Conservation (phyloP, 2,888 invertebrate species). For the Nasonovia ribisnigri region DNA sequence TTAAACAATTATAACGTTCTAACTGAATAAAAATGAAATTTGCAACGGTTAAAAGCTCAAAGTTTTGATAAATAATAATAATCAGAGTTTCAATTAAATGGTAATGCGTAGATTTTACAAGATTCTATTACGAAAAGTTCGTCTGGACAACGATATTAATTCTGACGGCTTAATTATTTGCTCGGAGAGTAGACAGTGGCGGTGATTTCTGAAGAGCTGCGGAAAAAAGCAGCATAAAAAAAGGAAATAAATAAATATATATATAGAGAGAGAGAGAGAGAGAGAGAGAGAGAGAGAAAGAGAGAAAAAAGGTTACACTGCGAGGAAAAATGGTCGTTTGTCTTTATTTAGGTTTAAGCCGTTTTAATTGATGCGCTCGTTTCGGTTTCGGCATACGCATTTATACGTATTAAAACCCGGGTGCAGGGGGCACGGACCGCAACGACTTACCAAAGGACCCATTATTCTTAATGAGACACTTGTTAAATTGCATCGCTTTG, state of each 20-base stretch:
- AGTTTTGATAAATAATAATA: not conserved
- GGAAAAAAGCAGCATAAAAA: not conserved
- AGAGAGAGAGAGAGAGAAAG: no score
- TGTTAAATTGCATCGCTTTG: constrained; percentile 64
- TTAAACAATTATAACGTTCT: not conserved
- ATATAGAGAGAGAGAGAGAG: not conserved
- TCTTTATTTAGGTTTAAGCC: constrained; percentile 64
- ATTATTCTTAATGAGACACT: constrained; percentile 65
- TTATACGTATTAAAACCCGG: constrained; percentile 61
- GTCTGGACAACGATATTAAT: constrained; percentile 4
- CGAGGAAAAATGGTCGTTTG: constrained; percentile 59
- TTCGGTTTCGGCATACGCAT: constrained; percentile 64
- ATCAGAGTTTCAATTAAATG: not conserved
- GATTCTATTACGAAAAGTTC: constrained; percentile 14
- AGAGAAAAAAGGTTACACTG: not conserved
- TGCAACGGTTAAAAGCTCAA: not conserved
- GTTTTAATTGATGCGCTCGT: constrained; percentile 65
- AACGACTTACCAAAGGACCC: constrained; percentile 64
- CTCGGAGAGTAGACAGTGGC: not conserved
- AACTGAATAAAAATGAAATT: not conserved
- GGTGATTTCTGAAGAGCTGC: not conserved
- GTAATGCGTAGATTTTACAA: not conserved
- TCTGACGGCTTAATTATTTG: constrained; percentile 21
- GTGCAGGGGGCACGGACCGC: constrained; percentile 53
- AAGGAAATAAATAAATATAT: not conserved